Evolutionary conservation across 64 coral and sea anemone genomes (phyloP).

Genomic region (Porites australiensis): DNA sequence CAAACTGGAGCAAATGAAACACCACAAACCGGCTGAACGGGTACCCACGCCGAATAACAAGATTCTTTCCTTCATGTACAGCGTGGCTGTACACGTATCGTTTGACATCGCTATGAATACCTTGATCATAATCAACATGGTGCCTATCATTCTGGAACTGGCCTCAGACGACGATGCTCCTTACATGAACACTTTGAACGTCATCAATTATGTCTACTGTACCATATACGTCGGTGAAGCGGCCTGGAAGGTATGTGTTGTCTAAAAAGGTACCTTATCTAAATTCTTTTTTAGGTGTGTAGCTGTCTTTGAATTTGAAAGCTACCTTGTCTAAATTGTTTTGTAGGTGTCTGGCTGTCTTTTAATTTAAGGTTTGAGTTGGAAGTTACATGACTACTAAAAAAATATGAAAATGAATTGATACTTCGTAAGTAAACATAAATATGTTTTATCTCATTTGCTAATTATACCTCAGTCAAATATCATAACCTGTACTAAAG

Average conservation of each 20-base stretch:
- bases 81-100: conserved; percentile 74
- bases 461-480: too few species aligned
- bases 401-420: too few species aligned
- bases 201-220: conserved; percentile 89
- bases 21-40: conserved; percentile 70
- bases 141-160: conserved; percentile 90
- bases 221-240: conserved; percentile 82
- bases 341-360: too few species aligned
- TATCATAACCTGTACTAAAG: too few species aligned
- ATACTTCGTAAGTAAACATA: too few species aligned
- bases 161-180: conserved; percentile 84
- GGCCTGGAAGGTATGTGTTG: conserved; percentile 76
- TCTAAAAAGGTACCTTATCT: too few species aligned
- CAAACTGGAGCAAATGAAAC: conserved; percentile 88
- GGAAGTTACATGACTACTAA: too few species aligned
- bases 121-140: conserved; percentile 88
- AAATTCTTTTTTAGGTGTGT: too few species aligned
- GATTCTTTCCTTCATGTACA: conserved; percentile 71
- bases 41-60: conserved; percentile 59
- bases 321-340: too few species aligned
- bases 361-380: too few species aligned
- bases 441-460: too few species aligned
- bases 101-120: conserved; percentile 88
- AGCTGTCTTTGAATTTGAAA: too few species aligned
- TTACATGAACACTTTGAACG: conserved; percentile 66